Percentiles rank a stretch among this genome's conserved stretches.
Conservation (phyloP, 1,140 invertebrate genomes). For the Wiebesia pumilae region DNA sequence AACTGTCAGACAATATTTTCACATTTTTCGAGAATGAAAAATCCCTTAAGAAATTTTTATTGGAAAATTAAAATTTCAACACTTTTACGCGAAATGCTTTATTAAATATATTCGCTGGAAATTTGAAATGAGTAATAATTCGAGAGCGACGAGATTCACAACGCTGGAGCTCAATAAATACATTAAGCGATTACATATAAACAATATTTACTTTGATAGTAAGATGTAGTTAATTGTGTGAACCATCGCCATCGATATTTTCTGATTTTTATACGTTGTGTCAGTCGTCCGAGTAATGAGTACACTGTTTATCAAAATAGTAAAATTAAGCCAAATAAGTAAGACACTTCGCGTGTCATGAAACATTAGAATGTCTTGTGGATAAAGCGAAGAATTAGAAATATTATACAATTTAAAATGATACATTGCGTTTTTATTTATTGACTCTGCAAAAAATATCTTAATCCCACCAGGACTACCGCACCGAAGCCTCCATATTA, state of each 20-base stretch:
- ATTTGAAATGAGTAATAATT: background rate
- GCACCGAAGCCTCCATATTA: background rate
- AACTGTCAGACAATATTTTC: constrained; percentile 40
- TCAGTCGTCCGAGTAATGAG: constrained; percentile 39
- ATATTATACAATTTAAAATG: constrained; percentile 37
- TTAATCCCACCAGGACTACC: background rate
- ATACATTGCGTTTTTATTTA: constrained; percentile 33
- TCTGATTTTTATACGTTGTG: constrained; percentile 56
- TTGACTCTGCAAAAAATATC: background rate
- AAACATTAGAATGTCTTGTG: constrained; percentile 29
- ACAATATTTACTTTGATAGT: constrained; percentile 53
- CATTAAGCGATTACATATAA: constrained; percentile 37
- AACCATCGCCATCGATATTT: constrained; percentile 52
- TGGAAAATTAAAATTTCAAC: background rate
- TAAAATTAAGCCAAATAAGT: constrained; percentile 25
- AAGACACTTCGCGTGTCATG: constrained; percentile 33
- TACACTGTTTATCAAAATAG: constrained; percentile 30
- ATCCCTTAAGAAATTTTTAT: background rate
- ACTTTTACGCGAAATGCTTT: constrained; percentile 7
- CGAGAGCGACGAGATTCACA: background rate
- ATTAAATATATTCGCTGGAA: background rate
- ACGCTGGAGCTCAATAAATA: constrained; percentile 14
- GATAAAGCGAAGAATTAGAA: constrained; percentile 38
- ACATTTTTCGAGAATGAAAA: constrained; percentile 10
- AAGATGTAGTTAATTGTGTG: constrained; percentile 46